Percentiles rank a stretch among this genome's conserved stretches.
Evolutionary conservation across 2,797 vertebrate species (phyloP).

Genomic region (Leucoraja ocellata): DNA sequence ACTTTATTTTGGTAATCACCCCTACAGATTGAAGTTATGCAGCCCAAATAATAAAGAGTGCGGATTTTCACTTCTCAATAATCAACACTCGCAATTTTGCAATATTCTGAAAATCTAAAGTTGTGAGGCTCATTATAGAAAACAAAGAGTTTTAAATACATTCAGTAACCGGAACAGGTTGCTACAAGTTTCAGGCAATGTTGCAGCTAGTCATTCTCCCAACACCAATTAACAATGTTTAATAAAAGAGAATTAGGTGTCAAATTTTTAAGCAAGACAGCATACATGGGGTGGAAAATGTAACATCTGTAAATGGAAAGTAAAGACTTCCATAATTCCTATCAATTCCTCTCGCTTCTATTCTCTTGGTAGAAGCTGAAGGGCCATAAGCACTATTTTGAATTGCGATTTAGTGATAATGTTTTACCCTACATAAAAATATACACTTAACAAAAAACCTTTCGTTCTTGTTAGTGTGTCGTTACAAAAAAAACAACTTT

Average conservation of each 20-base stretch:
- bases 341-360: background rate
- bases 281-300: conserved; percentile 42
- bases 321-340: conserved; percentile 33
- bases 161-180: conserved; percentile 42
- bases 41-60: background rate
- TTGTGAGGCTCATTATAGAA: background rate
- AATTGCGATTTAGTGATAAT: background rate
- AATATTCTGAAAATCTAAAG: background rate
- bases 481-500: background rate
- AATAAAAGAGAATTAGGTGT: conserved; percentile 46
- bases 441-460: background rate
- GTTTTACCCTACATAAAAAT: background rate
- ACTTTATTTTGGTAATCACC: background rate
- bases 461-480: background rate
- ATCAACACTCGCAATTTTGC: background rate
- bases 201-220: conserved; percentile 45
- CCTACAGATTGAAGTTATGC: background rate
- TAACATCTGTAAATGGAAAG: conserved; percentile 42
- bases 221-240: conserved; percentile 51
- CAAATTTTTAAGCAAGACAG: conserved; percentile 44
- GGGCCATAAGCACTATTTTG: background rate
- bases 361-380: conserved; percentile 1
- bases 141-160: conserved; percentile 44
- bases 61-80: background rate
- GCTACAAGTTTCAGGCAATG: conserved; percentile 44